Percentiles rank a stretch among this genome's conserved stretches.
These are phyloP conservation scores for Prosapia bicincta DNA, from an alignment of 2,888 invertebrate species.

Conservation along the genomic window DNA sequence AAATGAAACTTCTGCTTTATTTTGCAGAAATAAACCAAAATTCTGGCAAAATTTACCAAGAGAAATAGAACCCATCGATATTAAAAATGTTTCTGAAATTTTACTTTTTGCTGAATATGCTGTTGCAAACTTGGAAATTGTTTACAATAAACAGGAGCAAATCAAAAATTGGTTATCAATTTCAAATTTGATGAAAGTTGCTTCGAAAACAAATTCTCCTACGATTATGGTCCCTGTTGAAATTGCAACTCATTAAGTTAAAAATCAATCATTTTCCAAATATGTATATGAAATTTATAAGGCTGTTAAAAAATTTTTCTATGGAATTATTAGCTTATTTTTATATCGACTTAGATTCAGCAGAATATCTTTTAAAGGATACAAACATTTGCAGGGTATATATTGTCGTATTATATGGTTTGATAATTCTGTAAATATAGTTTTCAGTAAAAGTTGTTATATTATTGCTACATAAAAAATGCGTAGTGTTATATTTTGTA, in stretches of 20 bases:
- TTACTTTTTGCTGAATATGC: background rate
- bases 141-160: background rate
- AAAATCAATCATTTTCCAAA: constrained; percentile 1
- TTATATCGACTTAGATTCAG: constrained; percentile 1
- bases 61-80: too few species aligned
- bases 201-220: background rate
- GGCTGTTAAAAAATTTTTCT: constrained; percentile 19
- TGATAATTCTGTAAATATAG: background rate
- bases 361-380: background rate
- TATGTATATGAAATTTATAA: constrained; percentile 7
- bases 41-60: too few species aligned
- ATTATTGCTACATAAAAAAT: too few species aligned
- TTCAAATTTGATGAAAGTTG: constrained; percentile 9
- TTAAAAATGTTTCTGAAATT: background rate
- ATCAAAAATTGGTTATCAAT: constrained; percentile 14
- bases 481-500: too few species aligned
- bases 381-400: constrained; percentile 11
- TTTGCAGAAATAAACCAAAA: background rate
- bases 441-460: too few species aligned
- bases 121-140: background rate
- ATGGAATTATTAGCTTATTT: constrained; percentile 17
- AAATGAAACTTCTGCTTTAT: background rate
- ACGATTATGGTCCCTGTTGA: constrained; percentile 12
- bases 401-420: background rate
- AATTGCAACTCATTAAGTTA: background rate